phyloP scores from a whole-genome alignment of 2,888 invertebrate species.

The Strigamia maritima region DNA sequence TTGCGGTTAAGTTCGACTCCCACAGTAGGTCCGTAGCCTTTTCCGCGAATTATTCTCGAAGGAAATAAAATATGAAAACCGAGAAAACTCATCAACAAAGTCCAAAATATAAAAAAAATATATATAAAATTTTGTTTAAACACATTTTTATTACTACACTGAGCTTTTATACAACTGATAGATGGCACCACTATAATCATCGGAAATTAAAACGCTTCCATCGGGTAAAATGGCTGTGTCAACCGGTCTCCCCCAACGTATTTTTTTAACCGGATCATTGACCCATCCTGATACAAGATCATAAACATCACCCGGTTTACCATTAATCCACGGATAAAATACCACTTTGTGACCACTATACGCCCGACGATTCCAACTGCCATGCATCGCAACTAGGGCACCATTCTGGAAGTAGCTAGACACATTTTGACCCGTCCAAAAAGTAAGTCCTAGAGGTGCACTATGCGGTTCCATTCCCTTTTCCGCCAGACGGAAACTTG shows the following conservation, averaged over 20 bases:
- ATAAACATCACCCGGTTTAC: not conserved
- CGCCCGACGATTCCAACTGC: conserved; percentile 25
- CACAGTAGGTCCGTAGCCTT: no score
- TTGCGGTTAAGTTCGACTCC: no score
- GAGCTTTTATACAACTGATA: conserved; percentile 27
- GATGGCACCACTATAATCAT: conserved; percentile 33
- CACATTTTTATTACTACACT: not conserved
- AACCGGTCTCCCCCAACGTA: conserved; percentile 35
- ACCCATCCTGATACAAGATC: conserved; percentile 34
- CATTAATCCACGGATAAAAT: conserved; percentile 24
- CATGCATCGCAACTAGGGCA: conserved; percentile 24
- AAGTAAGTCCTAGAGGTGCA: conserved; percentile 35
- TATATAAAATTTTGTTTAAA: no score
- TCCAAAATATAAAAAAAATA: no score
- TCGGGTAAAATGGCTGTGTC: conserved; percentile 19
- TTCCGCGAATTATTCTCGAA: no score
- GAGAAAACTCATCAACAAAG: no score
- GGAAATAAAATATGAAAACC: no score
- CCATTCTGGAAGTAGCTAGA: conserved; percentile 1
- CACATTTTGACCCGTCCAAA: conserved; percentile 33
- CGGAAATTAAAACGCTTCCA: conserved; percentile 36
- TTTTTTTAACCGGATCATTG: not conserved
- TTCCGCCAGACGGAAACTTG: not conserved
- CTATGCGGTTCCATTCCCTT: conserved; percentile 36
- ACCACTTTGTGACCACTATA: conserved; percentile 33